phyloP scores from a whole-genome alignment of 2,113 vertebrate genomes.

The Tauraco erythrolophus region DNA sequence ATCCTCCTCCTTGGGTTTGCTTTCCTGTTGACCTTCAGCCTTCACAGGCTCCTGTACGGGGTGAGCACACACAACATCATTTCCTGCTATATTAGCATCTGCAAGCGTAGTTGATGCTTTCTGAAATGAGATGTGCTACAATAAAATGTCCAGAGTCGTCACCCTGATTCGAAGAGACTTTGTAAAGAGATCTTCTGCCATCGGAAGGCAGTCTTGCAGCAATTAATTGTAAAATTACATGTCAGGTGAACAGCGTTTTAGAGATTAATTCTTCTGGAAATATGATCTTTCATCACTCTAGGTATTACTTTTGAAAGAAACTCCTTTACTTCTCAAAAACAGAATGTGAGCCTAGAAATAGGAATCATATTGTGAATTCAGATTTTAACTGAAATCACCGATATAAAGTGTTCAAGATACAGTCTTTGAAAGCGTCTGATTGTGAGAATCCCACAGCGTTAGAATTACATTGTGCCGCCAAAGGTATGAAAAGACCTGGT shows the following conservation, averaged over 20 bases:
- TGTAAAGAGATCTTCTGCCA: neutral
- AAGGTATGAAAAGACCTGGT: neutral
- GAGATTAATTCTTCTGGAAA: conserved; percentile 3
- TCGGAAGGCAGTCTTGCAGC: neutral
- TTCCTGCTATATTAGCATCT: neutral
- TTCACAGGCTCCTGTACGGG: neutral
- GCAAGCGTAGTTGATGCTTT: neutral
- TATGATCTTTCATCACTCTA: neutral
- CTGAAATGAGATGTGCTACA: neutral
- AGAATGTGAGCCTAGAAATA: neutral
- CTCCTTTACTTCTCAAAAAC: conserved; percentile 6
- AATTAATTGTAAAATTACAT: neutral
- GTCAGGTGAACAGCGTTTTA: neutral
- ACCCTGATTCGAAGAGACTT: neutral
- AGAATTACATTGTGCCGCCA: neutral
- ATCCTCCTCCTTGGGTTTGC: neutral
- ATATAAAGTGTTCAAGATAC: neutral
- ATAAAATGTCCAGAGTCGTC: neutral
- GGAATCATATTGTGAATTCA: neutral
- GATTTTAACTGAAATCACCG: neutral
- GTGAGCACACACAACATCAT: neutral
- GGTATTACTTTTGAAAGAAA: conserved; percentile 26
- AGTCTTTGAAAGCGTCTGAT: neutral
- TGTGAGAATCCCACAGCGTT: neutral
- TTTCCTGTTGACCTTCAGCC: neutral